These are phyloP conservation scores for Aporrectodea caliginosa DNA, from an alignment of 1,140 invertebrate species.

Conservation along the genomic window DNA sequence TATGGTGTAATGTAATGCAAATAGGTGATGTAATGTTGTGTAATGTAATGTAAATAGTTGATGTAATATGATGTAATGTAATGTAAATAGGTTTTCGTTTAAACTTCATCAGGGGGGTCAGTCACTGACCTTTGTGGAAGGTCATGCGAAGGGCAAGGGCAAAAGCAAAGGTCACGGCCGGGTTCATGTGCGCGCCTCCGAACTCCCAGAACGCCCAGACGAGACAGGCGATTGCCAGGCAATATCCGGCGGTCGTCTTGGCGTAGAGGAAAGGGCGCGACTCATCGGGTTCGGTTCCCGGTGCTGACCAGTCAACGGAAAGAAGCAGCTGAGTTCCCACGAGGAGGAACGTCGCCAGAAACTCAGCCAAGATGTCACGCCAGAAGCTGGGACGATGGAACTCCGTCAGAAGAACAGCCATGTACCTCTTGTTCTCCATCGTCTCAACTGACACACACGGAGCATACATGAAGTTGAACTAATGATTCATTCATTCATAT, in stretches of 20 bases:
- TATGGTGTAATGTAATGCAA: no score
- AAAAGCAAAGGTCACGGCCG: conserved; percentile 14
- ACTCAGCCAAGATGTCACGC: conserved; percentile 27
- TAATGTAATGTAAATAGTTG: no score
- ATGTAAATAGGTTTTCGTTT: no score
- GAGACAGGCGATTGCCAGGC: neutral
- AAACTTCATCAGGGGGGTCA: no score
- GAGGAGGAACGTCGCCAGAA: conserved; percentile 18
- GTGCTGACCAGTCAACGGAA: neutral
- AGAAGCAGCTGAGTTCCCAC: conserved; percentile 9
- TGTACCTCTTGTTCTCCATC: neutral
- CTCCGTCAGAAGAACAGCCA: neutral
- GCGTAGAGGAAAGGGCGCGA: neutral
- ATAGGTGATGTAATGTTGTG: no score
- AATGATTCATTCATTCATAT: no score
- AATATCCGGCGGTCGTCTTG: neutral
- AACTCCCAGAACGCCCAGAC: conserved; percentile 18
- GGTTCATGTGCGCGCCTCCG: conserved; percentile 26
- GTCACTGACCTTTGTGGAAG: conserved; percentile 4
- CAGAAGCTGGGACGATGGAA: conserved; percentile 1
- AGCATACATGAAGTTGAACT: no score
- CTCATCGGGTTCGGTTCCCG: neutral
- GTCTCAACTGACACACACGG: no score
- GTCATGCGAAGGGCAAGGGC: neutral
- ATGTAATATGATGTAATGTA: no score